phyloP scores from a whole-genome alignment of 2,888 invertebrate species.

The Allolobophora icterica region DNA sequence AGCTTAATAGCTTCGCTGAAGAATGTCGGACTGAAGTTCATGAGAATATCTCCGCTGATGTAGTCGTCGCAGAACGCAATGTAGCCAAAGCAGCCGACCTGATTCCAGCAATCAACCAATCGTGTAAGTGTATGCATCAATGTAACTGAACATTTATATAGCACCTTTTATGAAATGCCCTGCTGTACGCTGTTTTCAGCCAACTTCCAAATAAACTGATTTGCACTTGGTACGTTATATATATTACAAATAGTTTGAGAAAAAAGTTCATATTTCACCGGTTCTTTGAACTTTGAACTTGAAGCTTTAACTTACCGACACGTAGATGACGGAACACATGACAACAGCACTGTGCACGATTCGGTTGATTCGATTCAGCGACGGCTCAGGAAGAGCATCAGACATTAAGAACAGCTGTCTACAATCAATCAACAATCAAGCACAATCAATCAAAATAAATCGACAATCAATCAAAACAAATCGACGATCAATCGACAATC shows the following conservation, averaged over 20 bases:
- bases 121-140: not conserved
- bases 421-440: slow-evolving; percentile 38
- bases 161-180: too few relatives aligned
- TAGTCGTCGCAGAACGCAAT: slow-evolving; percentile 77
- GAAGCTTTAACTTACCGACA: slow-evolving; percentile 65
- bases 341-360: slow-evolving; percentile 87
- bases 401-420: slow-evolving; percentile 77
- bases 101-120: slow-evolving; percentile 55
- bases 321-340: slow-evolving; percentile 87
- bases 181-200: too few relatives aligned
- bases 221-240: too few relatives aligned
- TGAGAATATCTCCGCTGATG: slow-evolving; percentile 83
- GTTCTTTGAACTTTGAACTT: too few relatives aligned
- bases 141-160: not conserved
- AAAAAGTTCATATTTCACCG: too few relatives aligned
- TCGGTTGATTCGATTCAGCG: slow-evolving; percentile 84
- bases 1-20: slow-evolving; percentile 88
- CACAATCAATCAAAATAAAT: not conserved
- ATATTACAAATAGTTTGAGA: too few relatives aligned
- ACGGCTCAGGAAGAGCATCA: slow-evolving; percentile 84
- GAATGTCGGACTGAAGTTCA: slow-evolving; percentile 81
- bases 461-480: slow-evolving; percentile 77
- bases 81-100: slow-evolving; percentile 91
- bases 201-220: too few relatives aligned
- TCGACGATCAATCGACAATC: slow-evolving; percentile 67